Evolutionary conservation across 2,888 invertebrate species (phyloP).

Genomic region (Ecdyonurus torrentis): DNA sequence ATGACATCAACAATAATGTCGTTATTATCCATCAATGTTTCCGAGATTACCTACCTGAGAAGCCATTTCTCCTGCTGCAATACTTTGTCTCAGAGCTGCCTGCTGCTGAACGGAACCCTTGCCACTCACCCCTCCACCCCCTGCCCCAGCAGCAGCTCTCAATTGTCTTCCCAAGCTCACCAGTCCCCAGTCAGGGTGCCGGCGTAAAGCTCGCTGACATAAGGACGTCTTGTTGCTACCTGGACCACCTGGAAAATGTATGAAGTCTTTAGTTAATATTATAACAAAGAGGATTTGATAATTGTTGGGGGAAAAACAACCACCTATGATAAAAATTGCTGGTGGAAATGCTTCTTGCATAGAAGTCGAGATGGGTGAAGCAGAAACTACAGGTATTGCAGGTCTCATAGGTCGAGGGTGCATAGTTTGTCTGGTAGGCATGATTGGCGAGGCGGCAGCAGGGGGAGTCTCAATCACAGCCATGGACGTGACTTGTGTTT

Average conservation of each 20-base stretch:
- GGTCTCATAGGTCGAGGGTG: constrained; percentile 15
- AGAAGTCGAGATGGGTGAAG: background rate
- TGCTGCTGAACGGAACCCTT: constrained; percentile 1
- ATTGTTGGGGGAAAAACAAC: too few relatives aligned
- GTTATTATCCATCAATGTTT: too few relatives aligned
- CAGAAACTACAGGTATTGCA: constrained; percentile 15
- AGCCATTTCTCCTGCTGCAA: constrained; percentile 66
- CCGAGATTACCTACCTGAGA: constrained; percentile 28
- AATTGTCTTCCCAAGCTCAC: constrained; percentile 64
- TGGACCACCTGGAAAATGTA: constrained; percentile 71
- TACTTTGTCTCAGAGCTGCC: constrained; percentile 37
- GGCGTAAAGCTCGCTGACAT: constrained; percentile 50
- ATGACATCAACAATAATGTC: background rate
- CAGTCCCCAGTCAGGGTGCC: constrained; percentile 50
- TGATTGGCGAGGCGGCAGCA: constrained; percentile 38
- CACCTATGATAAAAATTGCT: background rate
- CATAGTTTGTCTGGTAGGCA: constrained; percentile 23
- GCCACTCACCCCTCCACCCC: background rate
- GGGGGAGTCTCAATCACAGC: constrained; percentile 38
- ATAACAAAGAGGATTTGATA: too few relatives aligned
- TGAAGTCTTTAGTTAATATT: too few relatives aligned
- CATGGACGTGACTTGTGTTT: background rate
- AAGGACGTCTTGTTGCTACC: constrained; percentile 77
- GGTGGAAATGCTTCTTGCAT: background rate
- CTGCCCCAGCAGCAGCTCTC: constrained; percentile 42